A percentile compares a stretch with the other conserved stretches of the same genome.
Conservation (phyloP, 2,113 vertebrate genomes). For the Puma concolor region DNA sequence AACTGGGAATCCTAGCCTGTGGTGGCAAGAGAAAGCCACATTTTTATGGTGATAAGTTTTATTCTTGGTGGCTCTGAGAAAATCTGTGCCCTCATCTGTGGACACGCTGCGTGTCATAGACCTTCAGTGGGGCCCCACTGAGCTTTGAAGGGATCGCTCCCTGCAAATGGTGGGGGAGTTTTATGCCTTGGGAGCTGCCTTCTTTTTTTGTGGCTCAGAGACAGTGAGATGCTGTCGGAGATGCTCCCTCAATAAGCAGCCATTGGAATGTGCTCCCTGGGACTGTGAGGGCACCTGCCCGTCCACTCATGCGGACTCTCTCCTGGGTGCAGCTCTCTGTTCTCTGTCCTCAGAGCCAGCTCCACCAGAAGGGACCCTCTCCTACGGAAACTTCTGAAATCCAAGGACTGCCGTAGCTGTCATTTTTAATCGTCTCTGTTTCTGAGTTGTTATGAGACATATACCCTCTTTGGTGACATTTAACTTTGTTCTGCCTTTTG, state of each 20-base stretch:
- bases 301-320: accelerated
- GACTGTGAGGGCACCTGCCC: accelerated
- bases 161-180: background rate
- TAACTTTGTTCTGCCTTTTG: background rate
- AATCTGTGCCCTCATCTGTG: background rate
- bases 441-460: background rate
- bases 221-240: conserved; percentile 63
- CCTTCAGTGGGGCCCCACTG: background rate
- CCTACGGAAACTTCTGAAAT: background rate
- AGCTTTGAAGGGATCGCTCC: conserved; percentile 39
- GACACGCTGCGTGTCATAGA: background rate
- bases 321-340: accelerated
- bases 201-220: background rate
- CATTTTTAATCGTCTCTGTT: background rate
- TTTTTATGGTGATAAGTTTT: background rate
- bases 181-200: background rate
- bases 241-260: conserved; percentile 37
- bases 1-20: background rate
- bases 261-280: background rate
- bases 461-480: background rate
- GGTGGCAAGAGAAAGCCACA: too few relatives aligned
- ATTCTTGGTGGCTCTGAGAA: background rate
- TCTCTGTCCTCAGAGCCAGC: background rate
- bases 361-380: background rate
- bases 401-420: background rate